phyloP scores from a whole-genome alignment of 2,797 vertebrate species.

The Pagetopsis macropterus region DNA sequence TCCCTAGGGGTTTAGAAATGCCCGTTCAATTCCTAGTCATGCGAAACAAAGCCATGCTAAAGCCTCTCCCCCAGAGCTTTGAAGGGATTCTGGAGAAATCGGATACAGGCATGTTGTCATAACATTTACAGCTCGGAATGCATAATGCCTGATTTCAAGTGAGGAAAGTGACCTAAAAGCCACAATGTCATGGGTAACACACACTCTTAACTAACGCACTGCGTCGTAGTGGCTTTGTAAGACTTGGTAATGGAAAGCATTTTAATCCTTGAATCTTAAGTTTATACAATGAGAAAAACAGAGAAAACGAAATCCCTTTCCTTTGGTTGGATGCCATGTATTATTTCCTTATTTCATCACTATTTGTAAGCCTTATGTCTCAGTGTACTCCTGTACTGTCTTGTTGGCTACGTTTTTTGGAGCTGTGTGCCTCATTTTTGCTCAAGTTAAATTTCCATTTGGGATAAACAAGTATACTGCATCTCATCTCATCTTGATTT shows the following conservation, averaged over 20 bases:
- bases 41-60: conserved; percentile 73
- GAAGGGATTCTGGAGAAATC: conserved; percentile 69
- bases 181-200: conserved; percentile 10
- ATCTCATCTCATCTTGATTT: background rate
- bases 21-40: conserved; percentile 68
- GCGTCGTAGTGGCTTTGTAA: background rate
- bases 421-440: no score
- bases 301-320: background rate
- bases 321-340: no score
- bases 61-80: conserved; percentile 64
- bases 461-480: no score
- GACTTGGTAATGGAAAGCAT: background rate
- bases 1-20: conserved; percentile 62
- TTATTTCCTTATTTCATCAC: no score
- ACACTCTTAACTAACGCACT: conserved; percentile 24
- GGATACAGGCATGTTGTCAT: conserved; percentile 68
- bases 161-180: conserved; percentile 53
- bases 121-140: conserved; percentile 70
- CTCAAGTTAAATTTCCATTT: no score
- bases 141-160: conserved; percentile 55
- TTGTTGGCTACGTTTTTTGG: no score
- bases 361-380: no score
- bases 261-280: background rate
- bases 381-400: no score
- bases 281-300: background rate